Base-by-base conservation (phyloP, 23 tunicate genomes). In the Ciona savignyi region DNA sequence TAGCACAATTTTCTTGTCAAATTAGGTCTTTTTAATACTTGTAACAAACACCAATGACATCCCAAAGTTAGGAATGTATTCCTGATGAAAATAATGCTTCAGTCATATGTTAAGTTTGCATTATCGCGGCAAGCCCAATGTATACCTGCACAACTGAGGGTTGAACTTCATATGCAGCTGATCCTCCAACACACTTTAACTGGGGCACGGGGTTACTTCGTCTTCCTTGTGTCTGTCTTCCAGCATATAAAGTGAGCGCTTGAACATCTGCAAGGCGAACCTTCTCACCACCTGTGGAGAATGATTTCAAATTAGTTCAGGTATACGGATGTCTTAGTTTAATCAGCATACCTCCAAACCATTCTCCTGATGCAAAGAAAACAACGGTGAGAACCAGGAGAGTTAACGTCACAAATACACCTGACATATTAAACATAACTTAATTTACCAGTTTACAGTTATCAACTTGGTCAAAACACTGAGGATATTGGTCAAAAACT, bases 111-210 rank as follows among this genome's bases (percentile, higher is more conserved):
- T n/a, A n/a, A n/a, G n/a, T n/a, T n/a, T n/a, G n/a, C n/a, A n/a
- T n/a, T n/a, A n/a, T n/a, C n/a, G n/a, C n/a, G n/a, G 56, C 15
- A 9, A 42, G 22, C 67, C 4, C 28, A 63, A 4, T 9, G 15
- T 63, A 9, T 33, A 80, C 84, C 76, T 85, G 92, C 25, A 85
- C 92, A 56, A 79, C 80, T 9, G 65, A 21, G 11, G 92, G 92
- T 33, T 30, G 33, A 23, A 73, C 65, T 25, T 70, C 74, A 25
- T 4, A 81, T 21, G 64, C 72, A 34, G 93, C 98, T 9, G 74
- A 25, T 11, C 99, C 99, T 9, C 95, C 99, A 71, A 87, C 79
- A 68, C 99, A 95, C 80, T 95, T 79, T 35, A 95, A 49, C 62
- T 95, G 99, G 1, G 90, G 91, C 1, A 95, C 99, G 24, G 89